Evolutionary conservation across 2,888 invertebrate species (phyloP), one percentile per base, ranked within the genome.

Genomic region (Gymnoscelis rufifasciata): DNA sequence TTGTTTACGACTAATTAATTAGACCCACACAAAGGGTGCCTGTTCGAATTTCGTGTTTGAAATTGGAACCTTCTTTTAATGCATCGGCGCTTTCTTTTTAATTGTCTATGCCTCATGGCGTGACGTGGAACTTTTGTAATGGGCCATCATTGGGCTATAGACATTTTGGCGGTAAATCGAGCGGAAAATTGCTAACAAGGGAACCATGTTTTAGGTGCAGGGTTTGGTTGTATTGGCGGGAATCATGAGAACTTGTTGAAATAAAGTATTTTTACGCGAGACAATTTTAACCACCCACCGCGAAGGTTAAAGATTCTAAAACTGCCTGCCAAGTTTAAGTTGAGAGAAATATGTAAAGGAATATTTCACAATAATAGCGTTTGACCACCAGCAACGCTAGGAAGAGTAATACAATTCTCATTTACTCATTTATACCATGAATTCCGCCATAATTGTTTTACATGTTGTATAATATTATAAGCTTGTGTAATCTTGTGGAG

Each of bases 1-100:
- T 84, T 87, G 86, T 88, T 87, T 86, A 78, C 74, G 69, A 71
- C 71, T 86, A 87, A 87, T 87, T 87, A 88, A 88, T 87, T 87
- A 87, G 70, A 73, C 58, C 51, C 59, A 62, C 70, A 83, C 82
- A 83, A 83, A 63, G 62, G 65, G 58, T 33, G 31, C 19, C 19
- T 59, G 47, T 60, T 45, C 24, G 29, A 36, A 50, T 63, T 66
- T 62, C 60, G 68, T 35, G 35, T 35, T 35, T 35, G 35, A 35
- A 35, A 35, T 19, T 33, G 31, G 31, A 33, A 33, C 31, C 31
- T 33, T 33, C 35, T 23, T 35, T 35, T 19, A 19, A 71, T 62
- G 60, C 65, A 70, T 64, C 64, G 66, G 56, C 71, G 64, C 61
- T 71, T 71, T 72, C 74, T 75, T 76, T 76, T 78, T 76, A 75